These are phyloP conservation scores for Plemyria rubiginata DNA, from an alignment of 2,888 invertebrate species.

Conservation along the genomic window DNA sequence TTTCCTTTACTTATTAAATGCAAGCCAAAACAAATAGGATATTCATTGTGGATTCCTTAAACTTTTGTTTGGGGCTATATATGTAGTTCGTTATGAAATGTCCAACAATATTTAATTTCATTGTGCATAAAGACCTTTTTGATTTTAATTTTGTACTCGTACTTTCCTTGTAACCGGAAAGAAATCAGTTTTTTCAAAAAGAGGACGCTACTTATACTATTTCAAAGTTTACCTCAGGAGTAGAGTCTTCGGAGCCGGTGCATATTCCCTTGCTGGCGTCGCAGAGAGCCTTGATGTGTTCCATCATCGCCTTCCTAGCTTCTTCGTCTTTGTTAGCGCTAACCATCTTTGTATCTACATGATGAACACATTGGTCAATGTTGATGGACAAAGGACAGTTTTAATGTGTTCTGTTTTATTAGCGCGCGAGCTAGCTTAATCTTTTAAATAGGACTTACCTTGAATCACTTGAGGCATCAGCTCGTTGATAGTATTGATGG, in stretches of 20 bases:
- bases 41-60: no score
- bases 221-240: constrained; percentile 34
- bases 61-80: no score
- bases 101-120: no score
- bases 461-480: constrained; percentile 59
- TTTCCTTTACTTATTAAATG: no score
- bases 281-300: constrained; percentile 50
- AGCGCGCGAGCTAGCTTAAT: neutral
- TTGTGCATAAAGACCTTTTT: no score
- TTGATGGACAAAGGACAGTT: neutral
- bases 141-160: no score
- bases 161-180: no score
- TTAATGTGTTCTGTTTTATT: no score
- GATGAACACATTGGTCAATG: neutral
- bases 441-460: constrained; percentile 48
- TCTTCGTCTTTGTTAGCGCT: constrained; percentile 46
- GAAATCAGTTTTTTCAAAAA: no score
- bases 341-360: constrained; percentile 53
- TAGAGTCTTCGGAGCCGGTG: constrained; percentile 39
- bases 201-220: neutral
- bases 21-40: no score
- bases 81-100: no score
- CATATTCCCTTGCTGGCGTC: constrained; percentile 49
- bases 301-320: constrained; percentile 43
- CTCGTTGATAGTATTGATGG: constrained; percentile 54